A percentile compares a stretch with the other conserved stretches of the same genome.
phyloP scores from a whole-genome alignment of 2,113 vertebrate species.

The Bucco capensis region DNA sequence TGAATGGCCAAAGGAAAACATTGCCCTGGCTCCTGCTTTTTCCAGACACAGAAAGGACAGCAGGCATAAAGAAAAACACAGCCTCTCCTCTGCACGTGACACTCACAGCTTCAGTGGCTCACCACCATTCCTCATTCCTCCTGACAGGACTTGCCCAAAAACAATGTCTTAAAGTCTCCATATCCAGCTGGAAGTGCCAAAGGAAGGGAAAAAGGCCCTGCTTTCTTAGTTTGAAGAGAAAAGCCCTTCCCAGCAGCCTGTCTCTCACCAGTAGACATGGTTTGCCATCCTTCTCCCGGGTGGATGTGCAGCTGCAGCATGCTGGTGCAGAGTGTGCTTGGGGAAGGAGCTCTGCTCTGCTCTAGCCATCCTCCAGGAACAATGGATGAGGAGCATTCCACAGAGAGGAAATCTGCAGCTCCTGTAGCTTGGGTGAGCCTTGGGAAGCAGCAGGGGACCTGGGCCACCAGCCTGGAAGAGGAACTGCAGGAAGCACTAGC shows the following conservation, averaged over 20 bases:
- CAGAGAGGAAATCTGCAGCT: neutral
- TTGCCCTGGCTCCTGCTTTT: neutral
- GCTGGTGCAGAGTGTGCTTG: neutral
- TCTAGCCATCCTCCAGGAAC: neutral
- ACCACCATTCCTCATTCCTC: conserved; percentile 13
- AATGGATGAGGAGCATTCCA: neutral
- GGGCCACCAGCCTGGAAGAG: neutral
- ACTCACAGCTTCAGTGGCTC: neutral
- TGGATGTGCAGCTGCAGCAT: neutral
- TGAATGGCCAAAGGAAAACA: conserved; percentile 22
- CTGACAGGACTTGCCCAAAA: conserved; percentile 19
- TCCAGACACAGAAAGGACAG: conserved; percentile 26
- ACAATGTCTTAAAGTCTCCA: neutral
- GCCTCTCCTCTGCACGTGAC: conserved; percentile 28
- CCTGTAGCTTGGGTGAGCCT: neutral
- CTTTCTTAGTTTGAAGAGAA: neutral
- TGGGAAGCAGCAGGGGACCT: neutral
- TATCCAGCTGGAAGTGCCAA: neutral
- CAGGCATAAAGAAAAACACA: conserved; percentile 34
- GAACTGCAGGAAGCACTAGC: accelerated
- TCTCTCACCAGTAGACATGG: neutral
- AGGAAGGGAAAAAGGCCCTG: conserved; percentile 14
- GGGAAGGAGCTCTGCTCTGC: neutral
- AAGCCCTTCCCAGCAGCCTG: neutral
- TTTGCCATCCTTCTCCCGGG: neutral